Conservation (phyloP, 2,888 invertebrate genomes). For the Torymus tubicola region DNA sequence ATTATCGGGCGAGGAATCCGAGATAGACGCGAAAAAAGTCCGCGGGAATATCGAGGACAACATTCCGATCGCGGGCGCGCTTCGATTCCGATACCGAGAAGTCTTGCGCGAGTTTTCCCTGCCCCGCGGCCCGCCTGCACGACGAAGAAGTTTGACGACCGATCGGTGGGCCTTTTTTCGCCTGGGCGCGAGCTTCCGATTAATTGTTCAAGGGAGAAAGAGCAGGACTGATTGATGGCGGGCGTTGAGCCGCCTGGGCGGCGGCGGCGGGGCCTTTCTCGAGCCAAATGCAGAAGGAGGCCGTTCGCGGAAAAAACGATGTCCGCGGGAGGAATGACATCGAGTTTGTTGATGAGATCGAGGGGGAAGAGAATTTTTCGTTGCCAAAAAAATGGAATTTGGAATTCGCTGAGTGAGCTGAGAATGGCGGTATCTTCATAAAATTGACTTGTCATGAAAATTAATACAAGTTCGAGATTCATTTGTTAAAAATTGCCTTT, state of each 20-base stretch:
- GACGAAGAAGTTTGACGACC: constrained; percentile 10
- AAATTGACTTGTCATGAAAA: too few relatives aligned
- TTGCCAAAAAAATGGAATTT: too few relatives aligned
- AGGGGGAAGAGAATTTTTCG: too few relatives aligned
- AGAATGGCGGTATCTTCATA: too few relatives aligned
- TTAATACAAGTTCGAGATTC: too few relatives aligned
- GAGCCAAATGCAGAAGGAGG: background rate
- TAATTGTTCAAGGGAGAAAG: constrained; percentile 50
- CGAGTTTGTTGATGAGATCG: too few relatives aligned
- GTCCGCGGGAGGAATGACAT: background rate
- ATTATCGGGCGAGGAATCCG: background rate
- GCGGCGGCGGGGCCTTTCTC: background rate
- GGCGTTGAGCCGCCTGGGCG: background rate
- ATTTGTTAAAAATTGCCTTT: too few relatives aligned
- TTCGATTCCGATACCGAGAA: constrained; percentile 38
- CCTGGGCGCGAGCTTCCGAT: constrained; percentile 43
- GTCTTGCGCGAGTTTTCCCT: constrained; percentile 21
- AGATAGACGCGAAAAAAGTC: background rate
- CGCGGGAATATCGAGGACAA: constrained; percentile 13
- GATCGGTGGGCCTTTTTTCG: constrained; percentile 26
- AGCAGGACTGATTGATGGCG: constrained; percentile 48
- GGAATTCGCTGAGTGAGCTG: too few relatives aligned
- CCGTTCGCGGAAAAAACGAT: too few relatives aligned
- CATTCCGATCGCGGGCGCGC: constrained; percentile 23
- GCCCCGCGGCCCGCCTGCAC: background rate